These are phyloP conservation scores for Gymnopithys bicolor DNA, from an alignment of 2,797 vertebrate genomes.

Conservation along the genomic window DNA sequence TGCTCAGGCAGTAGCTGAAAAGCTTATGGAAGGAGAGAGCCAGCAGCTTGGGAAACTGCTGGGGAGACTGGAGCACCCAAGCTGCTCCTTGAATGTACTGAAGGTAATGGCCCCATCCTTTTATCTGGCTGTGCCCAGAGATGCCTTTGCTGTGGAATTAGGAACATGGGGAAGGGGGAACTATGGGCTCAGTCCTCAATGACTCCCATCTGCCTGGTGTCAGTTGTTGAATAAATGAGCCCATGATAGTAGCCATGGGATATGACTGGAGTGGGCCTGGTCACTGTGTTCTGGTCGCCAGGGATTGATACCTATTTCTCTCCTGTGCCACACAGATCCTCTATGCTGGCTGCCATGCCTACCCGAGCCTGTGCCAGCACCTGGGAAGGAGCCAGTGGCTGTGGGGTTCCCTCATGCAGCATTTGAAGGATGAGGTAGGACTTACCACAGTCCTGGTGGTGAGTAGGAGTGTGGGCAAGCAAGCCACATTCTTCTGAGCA, in stretches of 20 bases:
- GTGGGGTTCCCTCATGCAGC: conserved; percentile 58
- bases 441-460: not conserved
- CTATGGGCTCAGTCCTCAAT: not conserved
- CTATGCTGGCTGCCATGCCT: conserved; percentile 72
- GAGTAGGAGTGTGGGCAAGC: not conserved
- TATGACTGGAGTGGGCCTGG: not conserved
- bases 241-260: not conserved
- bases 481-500: not conserved
- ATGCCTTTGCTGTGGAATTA: not conserved
- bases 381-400: conserved; percentile 55
- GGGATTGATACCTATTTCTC: not conserved
- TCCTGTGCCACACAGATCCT: conserved; percentile 63
- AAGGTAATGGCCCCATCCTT: conserved; percentile 65
- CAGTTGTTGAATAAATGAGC: not conserved
- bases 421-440: conserved; percentile 73
- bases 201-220: not conserved
- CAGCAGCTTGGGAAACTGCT: conserved; percentile 63
- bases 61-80: conserved; percentile 55
- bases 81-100: conserved; percentile 61
- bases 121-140: not conserved
- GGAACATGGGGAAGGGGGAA: not conserved
- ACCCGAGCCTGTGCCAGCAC: conserved; percentile 50
- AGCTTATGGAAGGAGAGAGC: conserved; percentile 57
- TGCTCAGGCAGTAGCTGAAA: conserved; percentile 59
- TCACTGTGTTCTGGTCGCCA: not conserved